Base-by-base conservation (phyloP, 2,888 invertebrate species). In the Peribatodes rhomboidaria region DNA sequence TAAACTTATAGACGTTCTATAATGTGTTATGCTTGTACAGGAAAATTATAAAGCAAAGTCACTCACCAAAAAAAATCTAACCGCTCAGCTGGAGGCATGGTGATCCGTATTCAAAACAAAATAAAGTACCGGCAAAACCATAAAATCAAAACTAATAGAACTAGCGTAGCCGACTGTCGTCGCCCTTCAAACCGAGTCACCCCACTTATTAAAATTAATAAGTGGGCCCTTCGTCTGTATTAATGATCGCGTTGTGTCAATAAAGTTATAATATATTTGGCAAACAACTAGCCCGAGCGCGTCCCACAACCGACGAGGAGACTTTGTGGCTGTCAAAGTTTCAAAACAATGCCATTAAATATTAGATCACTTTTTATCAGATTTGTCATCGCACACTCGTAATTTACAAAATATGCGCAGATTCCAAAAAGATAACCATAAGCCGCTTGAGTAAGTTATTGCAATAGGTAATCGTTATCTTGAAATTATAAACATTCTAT, bases 141-240 rank as follows among this genome's bases (percentile, higher is more conserved):
- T 90, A 89, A 90, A 92, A 92, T 90, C 92, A 87, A 85, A 87
- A 87, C 89, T 85, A 86, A 88, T 88, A 89, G 89, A 91, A 87
- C 87, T 88, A 85, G 84, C 84, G 76, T 72, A 68, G 75, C 78
- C 74, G 70, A 77, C 82, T 85, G 87, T 87, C 85, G 83, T 82
- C 85, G 75, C 84, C 87, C 89, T 84, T 83, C 78, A 81, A 78
- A 83, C 75, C 68, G 71, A 84, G 84, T 87, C 89, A 87, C 91
- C 92, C 92, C 84, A 88, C 88, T 92, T 92, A 92, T 92, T 91
- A 92, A 93, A 92, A 92, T 93, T 92, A 93, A 93, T 92, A 93
- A 92, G 89, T 87, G 88, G 85, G 90, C 87, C 88, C 90, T 88
- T 84, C 86, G 85, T 83, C 85, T 87, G 87, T 86, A 92, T 91